Conservation (phyloP, 2,113 vertebrate genomes). For the Myiagra hebetior region DNA sequence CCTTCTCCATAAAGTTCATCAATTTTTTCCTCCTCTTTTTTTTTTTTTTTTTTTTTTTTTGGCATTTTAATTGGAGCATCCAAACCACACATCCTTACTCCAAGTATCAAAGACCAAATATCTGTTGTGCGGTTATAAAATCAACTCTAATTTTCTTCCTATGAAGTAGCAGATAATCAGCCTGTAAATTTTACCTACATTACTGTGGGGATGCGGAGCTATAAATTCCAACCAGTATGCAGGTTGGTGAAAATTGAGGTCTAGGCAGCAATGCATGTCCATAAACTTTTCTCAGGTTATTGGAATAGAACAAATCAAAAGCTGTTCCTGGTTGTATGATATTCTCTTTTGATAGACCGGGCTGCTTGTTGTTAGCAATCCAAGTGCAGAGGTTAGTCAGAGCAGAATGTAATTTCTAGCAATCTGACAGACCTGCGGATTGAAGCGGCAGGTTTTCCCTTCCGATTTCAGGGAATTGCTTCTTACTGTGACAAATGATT, state of each 20-base stretch:
- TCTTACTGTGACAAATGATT: conserved; percentile 98
- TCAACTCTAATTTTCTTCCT: conserved; percentile 78
- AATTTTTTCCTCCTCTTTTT: not conserved
- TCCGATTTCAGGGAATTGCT: conserved; percentile 97
- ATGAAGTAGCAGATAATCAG: conserved; percentile 72
- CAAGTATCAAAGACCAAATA: conserved; percentile 69
- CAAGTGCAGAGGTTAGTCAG: conserved; percentile 83
- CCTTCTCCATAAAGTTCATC: conserved; percentile 69
- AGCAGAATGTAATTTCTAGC: conserved; percentile 93
- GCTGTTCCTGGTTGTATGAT: conserved; percentile 79
- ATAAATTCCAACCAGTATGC: conserved; percentile 77
- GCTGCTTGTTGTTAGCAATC: conserved; percentile 84
- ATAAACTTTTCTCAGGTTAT: conserved; percentile 83
- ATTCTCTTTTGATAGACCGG: conserved; percentile 84
- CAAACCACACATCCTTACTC: conserved; percentile 41
- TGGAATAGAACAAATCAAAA: conserved; percentile 85
- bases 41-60: not conserved
- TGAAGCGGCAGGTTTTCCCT: conserved; percentile 89
- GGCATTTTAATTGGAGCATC: conserved; percentile 73
- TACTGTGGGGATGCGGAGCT: conserved; percentile 49
- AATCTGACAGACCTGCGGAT: conserved; percentile 90
- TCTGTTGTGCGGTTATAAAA: conserved; percentile 63
- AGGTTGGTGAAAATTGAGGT: conserved; percentile 80
- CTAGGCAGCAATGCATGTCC: conserved; percentile 76
- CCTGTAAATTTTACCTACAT: conserved; percentile 79